Evolutionary conservation across 2,797 vertebrate species (phyloP).

Genomic region (Mormyrops boulengeri): DNA sequence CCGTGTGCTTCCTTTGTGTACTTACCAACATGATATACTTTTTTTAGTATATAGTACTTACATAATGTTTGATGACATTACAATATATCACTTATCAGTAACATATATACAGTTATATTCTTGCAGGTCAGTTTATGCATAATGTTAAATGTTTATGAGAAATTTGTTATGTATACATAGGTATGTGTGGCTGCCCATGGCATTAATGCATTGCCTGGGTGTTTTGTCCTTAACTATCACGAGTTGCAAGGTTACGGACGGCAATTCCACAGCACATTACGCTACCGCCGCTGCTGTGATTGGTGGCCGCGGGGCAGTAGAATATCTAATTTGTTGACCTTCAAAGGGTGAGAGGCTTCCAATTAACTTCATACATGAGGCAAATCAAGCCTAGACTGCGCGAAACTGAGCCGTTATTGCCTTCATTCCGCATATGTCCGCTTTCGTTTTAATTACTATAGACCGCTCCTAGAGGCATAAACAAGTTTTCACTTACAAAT

Average conservation of each 20-base stretch:
- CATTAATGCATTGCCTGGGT: not conserved
- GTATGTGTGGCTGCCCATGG: not conserved
- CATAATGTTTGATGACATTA: not conserved
- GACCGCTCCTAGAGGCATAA: not conserved
- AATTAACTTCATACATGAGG: not conserved
- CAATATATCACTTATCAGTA: not conserved
- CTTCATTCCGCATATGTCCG: not conserved
- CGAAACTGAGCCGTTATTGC: not conserved
- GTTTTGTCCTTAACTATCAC: not conserved
- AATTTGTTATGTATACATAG: not conserved
- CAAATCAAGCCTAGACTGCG: not conserved
- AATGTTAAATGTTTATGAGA: not conserved
- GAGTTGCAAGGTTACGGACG: not conserved
- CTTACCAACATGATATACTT: not conserved
- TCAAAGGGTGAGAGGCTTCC: not conserved
- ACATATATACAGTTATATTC: not conserved
- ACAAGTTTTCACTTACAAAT: not conserved
- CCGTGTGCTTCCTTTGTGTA: not conserved
- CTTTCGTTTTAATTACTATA: not conserved
- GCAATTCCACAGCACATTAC: not conserved
- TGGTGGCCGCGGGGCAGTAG: not conserved
- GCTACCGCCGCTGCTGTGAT: not conserved
- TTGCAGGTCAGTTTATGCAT: not conserved
- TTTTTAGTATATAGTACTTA: not conserved
- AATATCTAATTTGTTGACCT: not conserved